These are phyloP conservation scores for Eurosta solidaginis DNA, from an alignment of 1,140 invertebrate species.

Conservation along the genomic window DNA sequence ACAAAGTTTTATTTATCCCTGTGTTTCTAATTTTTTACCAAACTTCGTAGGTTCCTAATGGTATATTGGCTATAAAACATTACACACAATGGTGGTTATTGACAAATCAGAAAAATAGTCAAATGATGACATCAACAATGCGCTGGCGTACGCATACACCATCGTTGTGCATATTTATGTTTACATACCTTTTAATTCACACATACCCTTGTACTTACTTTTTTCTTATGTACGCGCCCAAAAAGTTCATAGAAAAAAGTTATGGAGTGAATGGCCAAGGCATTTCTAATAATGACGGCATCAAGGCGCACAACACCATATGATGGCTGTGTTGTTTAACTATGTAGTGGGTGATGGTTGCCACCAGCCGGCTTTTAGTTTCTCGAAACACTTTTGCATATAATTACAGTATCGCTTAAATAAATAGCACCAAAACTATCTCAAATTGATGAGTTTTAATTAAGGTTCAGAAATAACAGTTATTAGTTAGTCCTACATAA, in stretches of 20 bases:
- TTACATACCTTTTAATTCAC: background rate
- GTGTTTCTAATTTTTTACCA: background rate
- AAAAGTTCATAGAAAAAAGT: background rate
- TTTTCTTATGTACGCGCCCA: background rate
- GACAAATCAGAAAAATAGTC: slow-evolving; percentile 25
- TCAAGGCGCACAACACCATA: background rate
- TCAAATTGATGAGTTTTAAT: too few species aligned
- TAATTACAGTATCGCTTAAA: too few species aligned
- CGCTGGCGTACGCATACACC: background rate
- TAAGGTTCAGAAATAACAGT: too few species aligned
- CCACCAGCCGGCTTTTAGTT: background rate
- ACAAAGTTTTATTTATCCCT: background rate
- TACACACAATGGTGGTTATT: background rate
- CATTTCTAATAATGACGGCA: background rate
- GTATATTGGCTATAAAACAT: background rate
- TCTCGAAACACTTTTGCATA: too few species aligned
- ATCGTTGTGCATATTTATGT: background rate
- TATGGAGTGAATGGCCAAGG: background rate
- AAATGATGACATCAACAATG: slow-evolving; percentile 30
- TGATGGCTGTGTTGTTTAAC: background rate
- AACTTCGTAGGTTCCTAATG: background rate
- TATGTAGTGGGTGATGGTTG: background rate
- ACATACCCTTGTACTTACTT: background rate
- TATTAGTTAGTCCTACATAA: too few species aligned
- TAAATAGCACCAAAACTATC: background rate